A percentile compares a stretch with the other conserved stretches of the same genome.
Conservation (phyloP, 2,113 vertebrate genomes). For the Platysternon megacephalum region DNA sequence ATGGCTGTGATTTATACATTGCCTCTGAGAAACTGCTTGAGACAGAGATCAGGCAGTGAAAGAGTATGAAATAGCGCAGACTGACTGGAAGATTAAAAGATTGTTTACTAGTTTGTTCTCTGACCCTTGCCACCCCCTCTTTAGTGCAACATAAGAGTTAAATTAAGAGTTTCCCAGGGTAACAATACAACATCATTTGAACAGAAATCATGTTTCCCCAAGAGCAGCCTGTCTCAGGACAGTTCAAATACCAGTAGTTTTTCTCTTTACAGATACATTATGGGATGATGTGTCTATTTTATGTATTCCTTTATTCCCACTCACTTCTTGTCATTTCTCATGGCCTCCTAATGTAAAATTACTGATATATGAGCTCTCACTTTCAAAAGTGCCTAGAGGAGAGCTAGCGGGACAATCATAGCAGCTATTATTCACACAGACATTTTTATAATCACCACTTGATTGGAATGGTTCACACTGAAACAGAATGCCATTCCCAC, state of each 20-base stretch:
- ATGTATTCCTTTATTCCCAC: not conserved
- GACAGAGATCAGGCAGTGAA: conserved; percentile 35
- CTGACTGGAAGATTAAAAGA: conserved; percentile 25
- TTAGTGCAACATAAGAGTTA: not conserved
- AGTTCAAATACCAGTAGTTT: not conserved
- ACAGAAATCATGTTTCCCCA: conserved; percentile 26
- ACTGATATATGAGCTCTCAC: not conserved
- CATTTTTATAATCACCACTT: not conserved
- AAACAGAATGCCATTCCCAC: not conserved
- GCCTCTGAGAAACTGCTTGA: not conserved
- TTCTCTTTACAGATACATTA: not conserved
- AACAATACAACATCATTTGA: conserved; percentile 44
- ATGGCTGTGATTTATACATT: not conserved
- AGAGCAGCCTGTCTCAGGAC: conserved; percentile 15
- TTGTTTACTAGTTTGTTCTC: conserved; percentile 37
- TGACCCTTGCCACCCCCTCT: conserved; percentile 38
- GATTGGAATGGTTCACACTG: not conserved
- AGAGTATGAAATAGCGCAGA: conserved; percentile 9
- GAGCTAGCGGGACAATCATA: not conserved
- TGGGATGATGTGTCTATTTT: not conserved
- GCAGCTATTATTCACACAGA: not conserved
- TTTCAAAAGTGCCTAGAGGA: accelerated
- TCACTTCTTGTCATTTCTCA: not conserved
- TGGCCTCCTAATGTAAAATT: not conserved
- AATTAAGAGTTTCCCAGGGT: conserved; percentile 47